Percentiles rank a stretch among this genome's conserved stretches.
These are phyloP conservation scores for Ips nitidus DNA, from an alignment of 1,140 invertebrate species.

Conservation along the genomic window DNA sequence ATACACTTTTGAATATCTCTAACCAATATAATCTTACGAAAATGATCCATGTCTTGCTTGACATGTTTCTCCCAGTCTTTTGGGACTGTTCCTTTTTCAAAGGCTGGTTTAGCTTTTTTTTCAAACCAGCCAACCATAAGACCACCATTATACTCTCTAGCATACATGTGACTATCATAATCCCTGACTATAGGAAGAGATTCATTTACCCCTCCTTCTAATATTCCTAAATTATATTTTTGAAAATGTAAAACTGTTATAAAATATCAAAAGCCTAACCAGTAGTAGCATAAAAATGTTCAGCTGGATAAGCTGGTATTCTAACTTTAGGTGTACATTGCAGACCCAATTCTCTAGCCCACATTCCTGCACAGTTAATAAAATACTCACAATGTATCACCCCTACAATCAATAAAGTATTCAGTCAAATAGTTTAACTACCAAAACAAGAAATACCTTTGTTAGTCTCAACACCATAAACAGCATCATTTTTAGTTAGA, in stretches of 20 bases:
- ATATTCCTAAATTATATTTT: conserved; percentile 13
- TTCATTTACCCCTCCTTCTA: conserved; percentile 40
- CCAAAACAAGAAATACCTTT: conserved; percentile 45
- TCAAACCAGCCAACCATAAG: conserved; percentile 71
- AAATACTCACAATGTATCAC: conserved; percentile 70
- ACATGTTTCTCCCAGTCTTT: conserved; percentile 61
- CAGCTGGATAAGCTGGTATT: conserved; percentile 70
- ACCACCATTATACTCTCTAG: conserved; percentile 59
- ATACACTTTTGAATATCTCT: conserved; percentile 5
- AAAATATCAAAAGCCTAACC: conserved; percentile 43
- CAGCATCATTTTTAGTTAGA: conserved; percentile 59
- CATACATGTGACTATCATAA: conserved; percentile 69
- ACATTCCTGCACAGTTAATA: conserved; percentile 75
- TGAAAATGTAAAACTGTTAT: not conserved
- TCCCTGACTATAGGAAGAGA: conserved; percentile 63
- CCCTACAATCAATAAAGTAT: conserved; percentile 41
- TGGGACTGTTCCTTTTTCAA: conserved; percentile 60
- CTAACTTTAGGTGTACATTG: conserved; percentile 63
- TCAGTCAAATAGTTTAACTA: not conserved
- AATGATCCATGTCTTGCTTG: conserved; percentile 65
- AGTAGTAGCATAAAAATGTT: conserved; percentile 71
- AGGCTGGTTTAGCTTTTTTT: conserved; percentile 64
- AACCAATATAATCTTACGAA: conserved; percentile 53
- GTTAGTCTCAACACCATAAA: conserved; percentile 63
- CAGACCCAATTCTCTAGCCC: conserved; percentile 68